Base-by-base conservation (phyloP, 2,113 vertebrate genomes). In the Arenaria interpres region DNA sequence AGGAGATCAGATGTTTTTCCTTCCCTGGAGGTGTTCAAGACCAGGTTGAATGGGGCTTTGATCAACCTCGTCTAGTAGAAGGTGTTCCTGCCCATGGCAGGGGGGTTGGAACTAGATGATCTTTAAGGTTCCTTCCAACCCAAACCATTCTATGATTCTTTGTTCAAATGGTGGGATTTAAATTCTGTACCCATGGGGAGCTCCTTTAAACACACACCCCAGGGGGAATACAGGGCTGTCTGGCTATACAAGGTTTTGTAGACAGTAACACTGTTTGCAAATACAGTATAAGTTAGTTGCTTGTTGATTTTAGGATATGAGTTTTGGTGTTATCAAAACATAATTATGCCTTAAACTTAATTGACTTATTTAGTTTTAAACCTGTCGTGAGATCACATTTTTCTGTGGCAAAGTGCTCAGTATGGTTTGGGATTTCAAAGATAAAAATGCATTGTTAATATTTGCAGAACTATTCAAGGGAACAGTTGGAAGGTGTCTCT, bases 131-230 rank as follows among this genome's bases (percentile, higher is more conserved):
- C 28, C 53, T 54, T 30, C 53, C 28, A 30, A 54, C 53, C 27
- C 28, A 54, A 54, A 54, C 15, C 51, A 30, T 53, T 53, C 53
- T 54, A 54, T 54, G 53, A 54, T 30, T 54, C 53, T 72, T 6
- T 32, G 10, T 81, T 88, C 19, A 59, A 37, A 27, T 82, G 0
- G 0, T 14, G 9, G 50, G 33, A 50, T 86, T 93, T 90, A 78
- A 77, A 45, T 67, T 50, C 32, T 63, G 3, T 91, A 63, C 5
- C 14, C 10, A 3, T 0, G 0, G n/a, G 56, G 6, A 67, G 6
- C 8, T 83, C 14, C 12, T 88, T 68, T 74, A 76, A 69, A 33
- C 12, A n/a, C 6, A 10, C 0, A 9, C n/a, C 33, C 20, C 3
- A 2, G 56, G 43, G 56, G 30, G 12, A 89, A 10, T 59, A n/a